Conservation (phyloP, 1,140 invertebrate species). For the Zaprionus gabonicus region DNA sequence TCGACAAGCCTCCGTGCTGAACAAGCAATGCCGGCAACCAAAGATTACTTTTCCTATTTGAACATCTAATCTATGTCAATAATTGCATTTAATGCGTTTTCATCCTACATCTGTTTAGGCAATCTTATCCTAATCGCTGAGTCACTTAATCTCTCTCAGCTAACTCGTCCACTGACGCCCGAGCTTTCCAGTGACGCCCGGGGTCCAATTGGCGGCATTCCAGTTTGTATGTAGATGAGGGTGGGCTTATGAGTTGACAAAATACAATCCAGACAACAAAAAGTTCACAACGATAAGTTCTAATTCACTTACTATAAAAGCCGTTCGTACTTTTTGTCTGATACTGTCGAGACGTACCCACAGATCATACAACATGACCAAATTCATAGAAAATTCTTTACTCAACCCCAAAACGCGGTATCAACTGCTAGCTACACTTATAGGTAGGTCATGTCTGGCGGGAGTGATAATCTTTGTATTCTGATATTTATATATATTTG, state of each 20-base stretch:
- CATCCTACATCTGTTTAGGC: background rate
- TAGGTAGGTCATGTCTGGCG: constrained; percentile 45
- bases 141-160: background rate
- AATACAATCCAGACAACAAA: background rate
- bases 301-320: background rate
- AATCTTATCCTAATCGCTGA: background rate
- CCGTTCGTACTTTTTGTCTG: constrained; percentile 16
- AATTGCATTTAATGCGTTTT: background rate
- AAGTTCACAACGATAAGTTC: constrained; percentile 20
- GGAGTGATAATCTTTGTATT: background rate
- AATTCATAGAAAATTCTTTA: constrained; percentile 40
- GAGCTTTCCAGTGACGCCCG: background rate
- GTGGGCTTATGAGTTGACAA: background rate
- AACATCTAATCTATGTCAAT: background rate
- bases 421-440: constrained; percentile 68
- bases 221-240: background rate
- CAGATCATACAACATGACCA: constrained; percentile 28
- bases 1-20: background rate
- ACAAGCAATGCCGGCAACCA: too few species aligned
- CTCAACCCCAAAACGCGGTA: constrained; percentile 49
- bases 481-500: background rate
- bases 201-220: background rate
- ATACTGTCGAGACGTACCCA: background rate
- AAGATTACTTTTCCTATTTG: background rate
- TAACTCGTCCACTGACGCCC: background rate